Base-by-base conservation (phyloP, 2,888 invertebrate genomes). In the Cinara cedri region DNA sequence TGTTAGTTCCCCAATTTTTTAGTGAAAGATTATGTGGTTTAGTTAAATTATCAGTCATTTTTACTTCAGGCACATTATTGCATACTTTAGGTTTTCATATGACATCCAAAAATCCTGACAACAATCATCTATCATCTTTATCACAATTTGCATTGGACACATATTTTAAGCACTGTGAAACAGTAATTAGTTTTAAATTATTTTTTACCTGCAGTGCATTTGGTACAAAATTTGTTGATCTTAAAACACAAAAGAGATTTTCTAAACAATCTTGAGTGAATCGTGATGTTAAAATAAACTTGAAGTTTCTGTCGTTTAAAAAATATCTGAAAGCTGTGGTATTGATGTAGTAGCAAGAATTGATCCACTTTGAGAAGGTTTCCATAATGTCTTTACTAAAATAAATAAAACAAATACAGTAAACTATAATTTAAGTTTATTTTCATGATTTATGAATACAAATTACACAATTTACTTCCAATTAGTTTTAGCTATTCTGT, bases 131-230 rank as follows among this genome's bases (percentile, higher is more conserved):
- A 9, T 65, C 65, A 24, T 65, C 65, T 65, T 65, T 46, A 1
- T 65, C 65, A 46, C 46, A 46, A 16, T n/a, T 65, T 8, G 21
- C 65, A 24, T 11, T 46, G 13, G 65, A 65, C 46, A 65, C 46
- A 1, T 66, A 21, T 3, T 16, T 4, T 49, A 46, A 66, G 24
- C 49, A 66, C 16, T 66, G 65, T n/a, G 65, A 66, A 16, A 66
- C 65, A 66, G 46, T 46, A 16, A 66, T 24, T 14, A 66, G 49
- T 66, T 66, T 66, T 8, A 66, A 66, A 66, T 66, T 66, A 66
- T 66, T 66, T 66, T 66, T 66, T 0, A 66, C 14, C n/a, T 46
- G 46, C 3, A 66, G 34, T 14, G 24, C 65, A 66, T 66, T 66
- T 8, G 65, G 65, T 0, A 66, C 65, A 34, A 66, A 9, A 24